A percentile compares a stretch with the other conserved stretches of the same genome.
Evolutionary conservation across 2,888 invertebrate species (phyloP).

Genomic region (Trichopria drosophilae): DNA sequence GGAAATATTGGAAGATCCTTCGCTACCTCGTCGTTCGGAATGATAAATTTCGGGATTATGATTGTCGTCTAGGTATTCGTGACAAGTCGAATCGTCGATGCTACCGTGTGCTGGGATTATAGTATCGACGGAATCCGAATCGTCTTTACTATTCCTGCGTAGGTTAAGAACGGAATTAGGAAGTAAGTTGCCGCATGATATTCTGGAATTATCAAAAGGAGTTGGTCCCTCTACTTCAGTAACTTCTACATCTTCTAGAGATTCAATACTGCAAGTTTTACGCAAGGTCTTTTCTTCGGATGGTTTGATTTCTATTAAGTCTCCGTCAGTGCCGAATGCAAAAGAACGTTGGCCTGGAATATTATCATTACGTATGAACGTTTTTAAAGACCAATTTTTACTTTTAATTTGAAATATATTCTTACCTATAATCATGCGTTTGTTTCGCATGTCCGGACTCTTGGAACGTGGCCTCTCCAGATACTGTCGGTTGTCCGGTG

Average conservation of each 20-base stretch:
- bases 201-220: too few relatives aligned
- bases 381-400: not conserved
- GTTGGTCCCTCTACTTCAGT: not conserved
- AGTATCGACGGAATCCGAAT: constrained; percentile 19
- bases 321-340: constrained; percentile 53
- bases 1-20: constrained; percentile 34
- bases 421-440: constrained; percentile 56
- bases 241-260: constrained; percentile 15
- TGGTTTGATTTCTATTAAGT: constrained; percentile 51
- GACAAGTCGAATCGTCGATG: too few relatives aligned
- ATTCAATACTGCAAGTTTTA: too few relatives aligned
- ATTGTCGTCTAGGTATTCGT: not conserved
- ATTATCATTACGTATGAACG: not conserved
- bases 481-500: constrained; percentile 54
- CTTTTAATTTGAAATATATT: too few relatives aligned
- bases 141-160: not conserved
- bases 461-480: constrained; percentile 53
- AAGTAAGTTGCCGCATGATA: too few relatives aligned
- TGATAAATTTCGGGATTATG: constrained; percentile 2
- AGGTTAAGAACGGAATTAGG: too few relatives aligned
- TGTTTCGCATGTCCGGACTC: constrained; percentile 56
- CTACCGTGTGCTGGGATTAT: not conserved
- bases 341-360: constrained; percentile 54
- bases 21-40: constrained; percentile 43
- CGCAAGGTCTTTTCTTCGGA: too few relatives aligned